These are phyloP conservation scores for Muscicapa adusta DNA, from an alignment of 2,113 vertebrate genomes.

Conservation along the genomic window DNA sequence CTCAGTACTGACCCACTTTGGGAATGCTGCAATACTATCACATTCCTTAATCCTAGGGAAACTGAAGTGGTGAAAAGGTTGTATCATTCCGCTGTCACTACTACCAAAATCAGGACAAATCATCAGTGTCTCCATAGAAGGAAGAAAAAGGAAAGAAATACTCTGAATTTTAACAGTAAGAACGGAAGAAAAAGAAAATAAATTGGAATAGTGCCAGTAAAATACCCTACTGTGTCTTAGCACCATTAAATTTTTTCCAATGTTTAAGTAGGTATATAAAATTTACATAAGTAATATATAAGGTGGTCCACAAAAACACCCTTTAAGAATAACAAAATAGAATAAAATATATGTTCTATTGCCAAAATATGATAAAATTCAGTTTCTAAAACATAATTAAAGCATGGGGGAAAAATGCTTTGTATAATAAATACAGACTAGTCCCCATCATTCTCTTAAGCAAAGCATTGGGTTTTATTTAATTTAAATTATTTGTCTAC, in stretches of 20 bases:
- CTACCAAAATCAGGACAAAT: neutral
- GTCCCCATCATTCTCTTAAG: neutral
- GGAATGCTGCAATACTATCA: neutral
- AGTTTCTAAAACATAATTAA: neutral
- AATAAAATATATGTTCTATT: neutral
- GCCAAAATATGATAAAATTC: neutral
- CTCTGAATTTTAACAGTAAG: neutral
- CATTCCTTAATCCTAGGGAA: neutral
- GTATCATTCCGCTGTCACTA: neutral
- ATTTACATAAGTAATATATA: neutral
- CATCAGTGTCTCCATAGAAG: neutral
- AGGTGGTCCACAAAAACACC: neutral
- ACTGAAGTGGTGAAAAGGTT: neutral
- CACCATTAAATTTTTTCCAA: neutral
- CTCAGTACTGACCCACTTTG: neutral
- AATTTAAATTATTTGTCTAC: neutral
- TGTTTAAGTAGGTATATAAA: neutral
- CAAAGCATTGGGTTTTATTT: neutral
- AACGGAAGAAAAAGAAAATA: neutral
- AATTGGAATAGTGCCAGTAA: neutral
- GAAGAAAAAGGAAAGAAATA: neutral
- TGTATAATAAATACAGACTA: neutral
- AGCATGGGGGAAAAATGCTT: neutral
- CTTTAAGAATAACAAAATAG: neutral
- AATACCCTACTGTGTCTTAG: neutral